These are phyloP conservation scores for Rhabditoides inermis DNA, from an alignment of 2,888 invertebrate genomes.

Conservation along the genomic window DNA sequence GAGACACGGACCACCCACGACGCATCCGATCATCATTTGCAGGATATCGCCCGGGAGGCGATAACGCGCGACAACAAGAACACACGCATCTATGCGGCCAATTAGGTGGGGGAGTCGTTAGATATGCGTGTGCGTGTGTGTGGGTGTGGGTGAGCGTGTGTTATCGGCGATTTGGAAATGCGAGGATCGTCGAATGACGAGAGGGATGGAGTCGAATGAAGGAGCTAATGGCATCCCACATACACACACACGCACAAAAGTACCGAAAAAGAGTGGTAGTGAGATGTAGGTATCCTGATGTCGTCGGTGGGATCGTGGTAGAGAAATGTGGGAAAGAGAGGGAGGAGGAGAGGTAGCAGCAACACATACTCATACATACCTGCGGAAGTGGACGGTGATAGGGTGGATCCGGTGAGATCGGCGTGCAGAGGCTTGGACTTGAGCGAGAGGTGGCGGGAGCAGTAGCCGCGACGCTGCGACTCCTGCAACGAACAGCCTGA, in stretches of 20 bases:
- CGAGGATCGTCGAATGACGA: slow-evolving; percentile 3
- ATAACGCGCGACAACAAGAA: no score
- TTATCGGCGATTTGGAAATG: slow-evolving; percentile 13
- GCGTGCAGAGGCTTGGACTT: slow-evolving; percentile 56
- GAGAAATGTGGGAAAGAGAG: neutral
- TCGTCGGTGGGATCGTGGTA: neutral
- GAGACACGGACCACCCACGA: no score
- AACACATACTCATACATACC: no score
- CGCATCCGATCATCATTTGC: no score
- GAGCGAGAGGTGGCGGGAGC: slow-evolving; percentile 87
- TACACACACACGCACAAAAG: slow-evolving; percentile 10
- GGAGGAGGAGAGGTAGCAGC: neutral
- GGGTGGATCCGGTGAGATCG: no score
- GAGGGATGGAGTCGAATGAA: slow-evolving; percentile 5
- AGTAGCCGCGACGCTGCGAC: slow-evolving; percentile 90
- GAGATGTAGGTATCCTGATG: neutral
- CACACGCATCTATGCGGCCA: no score
- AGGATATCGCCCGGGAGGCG: no score
- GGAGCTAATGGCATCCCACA: slow-evolving; percentile 8
- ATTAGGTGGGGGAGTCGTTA: no score
- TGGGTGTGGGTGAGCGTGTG: slow-evolving; percentile 12
- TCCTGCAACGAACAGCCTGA: slow-evolving; percentile 62
- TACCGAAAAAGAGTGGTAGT: slow-evolving; percentile 1
- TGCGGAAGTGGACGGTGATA: no score
- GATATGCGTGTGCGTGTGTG: no score